These are phyloP conservation scores for Eulemur albifrons DNA, from an alignment of 2,797 vertebrate genomes.

Conservation along the genomic window DNA sequence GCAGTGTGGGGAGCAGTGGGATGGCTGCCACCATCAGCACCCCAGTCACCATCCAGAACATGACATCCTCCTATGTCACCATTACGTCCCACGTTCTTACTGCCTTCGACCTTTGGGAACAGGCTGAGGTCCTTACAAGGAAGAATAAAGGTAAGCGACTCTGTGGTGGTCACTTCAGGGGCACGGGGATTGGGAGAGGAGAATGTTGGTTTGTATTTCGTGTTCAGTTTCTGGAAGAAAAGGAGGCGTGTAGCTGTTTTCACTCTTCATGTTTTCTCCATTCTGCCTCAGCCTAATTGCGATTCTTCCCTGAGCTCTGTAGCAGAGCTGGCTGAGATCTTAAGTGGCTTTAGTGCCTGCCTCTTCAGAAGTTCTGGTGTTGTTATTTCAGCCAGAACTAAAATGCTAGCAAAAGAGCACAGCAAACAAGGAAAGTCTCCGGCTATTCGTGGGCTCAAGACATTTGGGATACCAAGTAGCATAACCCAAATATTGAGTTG, in stretches of 20 bases:
- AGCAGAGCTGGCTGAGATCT: neutral
- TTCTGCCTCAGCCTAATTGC: neutral
- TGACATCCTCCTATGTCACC: conserved; percentile 92
- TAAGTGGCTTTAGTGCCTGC: neutral
- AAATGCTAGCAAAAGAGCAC: neutral
- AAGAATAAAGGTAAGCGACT: conserved; percentile 88
- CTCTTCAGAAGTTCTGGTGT: no score
- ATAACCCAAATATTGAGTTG: neutral
- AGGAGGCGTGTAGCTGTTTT: neutral
- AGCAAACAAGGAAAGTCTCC: neutral
- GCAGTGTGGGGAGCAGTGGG: conserved; percentile 69
- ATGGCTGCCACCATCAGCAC: conserved; percentile 82
- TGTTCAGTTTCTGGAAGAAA: neutral
- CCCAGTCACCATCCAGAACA: conserved; percentile 88
- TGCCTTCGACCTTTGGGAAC: conserved; percentile 94
- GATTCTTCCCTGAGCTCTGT: neutral
- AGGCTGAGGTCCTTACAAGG: conserved; percentile 88
- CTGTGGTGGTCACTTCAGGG: neutral
- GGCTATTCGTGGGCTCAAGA: fast-evolving
- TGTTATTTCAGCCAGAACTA: neutral
- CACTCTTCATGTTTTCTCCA: neutral
- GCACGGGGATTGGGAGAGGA: fast-evolving
- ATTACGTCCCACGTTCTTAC: conserved; percentile 93
- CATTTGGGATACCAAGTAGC: neutral
- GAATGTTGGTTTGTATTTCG: neutral